Percentiles rank a stretch among this genome's conserved stretches.
Evolutionary conservation across 2,888 invertebrate genomes (phyloP).

Genomic region (Tromatobia lineatoria): DNA sequence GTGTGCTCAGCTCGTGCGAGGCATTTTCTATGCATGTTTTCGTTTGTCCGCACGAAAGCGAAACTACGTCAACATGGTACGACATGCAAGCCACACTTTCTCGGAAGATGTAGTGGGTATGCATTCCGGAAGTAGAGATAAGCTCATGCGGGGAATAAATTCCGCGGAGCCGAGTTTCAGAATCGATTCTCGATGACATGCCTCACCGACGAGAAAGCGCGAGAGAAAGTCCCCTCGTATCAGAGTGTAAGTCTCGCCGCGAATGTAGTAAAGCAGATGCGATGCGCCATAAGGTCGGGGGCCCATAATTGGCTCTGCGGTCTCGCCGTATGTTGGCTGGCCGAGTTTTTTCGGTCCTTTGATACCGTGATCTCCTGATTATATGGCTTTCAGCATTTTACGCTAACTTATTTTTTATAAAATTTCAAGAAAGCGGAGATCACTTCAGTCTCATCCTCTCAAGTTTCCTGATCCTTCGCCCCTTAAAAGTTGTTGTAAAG

Average conservation of each 20-base stretch:
- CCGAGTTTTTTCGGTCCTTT: constrained; percentile 12
- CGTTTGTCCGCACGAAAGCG: constrained; percentile 14
- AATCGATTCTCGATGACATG: constrained; percentile 42
- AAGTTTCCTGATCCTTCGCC: constrained; percentile 17
- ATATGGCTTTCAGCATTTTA: background rate
- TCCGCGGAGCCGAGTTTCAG: background rate
- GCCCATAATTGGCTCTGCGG: constrained; percentile 21
- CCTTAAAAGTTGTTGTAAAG: too few species aligned
- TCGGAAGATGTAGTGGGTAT: background rate
- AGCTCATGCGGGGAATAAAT: constrained; percentile 12
- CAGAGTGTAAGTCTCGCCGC: background rate
- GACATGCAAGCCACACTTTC: background rate
- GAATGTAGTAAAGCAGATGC: background rate
- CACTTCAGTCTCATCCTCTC: background rate
- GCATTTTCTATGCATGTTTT: constrained; percentile 3
- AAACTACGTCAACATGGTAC: background rate
- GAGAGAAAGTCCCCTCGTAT: constrained; percentile 69
- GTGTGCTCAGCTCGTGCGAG: background rate
- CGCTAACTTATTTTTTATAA: constrained; percentile 2
- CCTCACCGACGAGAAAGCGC: constrained; percentile 74
- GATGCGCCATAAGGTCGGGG: background rate
- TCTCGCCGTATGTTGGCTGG: background rate
- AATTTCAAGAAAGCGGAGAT: background rate
- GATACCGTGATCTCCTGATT: constrained; percentile 3
- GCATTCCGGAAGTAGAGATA: constrained; percentile 23